Evolutionary conservation across 2,113 vertebrate genomes (phyloP), one percentile per base, ranked within the genome.

Genomic region (Noturus placidus): DNA sequence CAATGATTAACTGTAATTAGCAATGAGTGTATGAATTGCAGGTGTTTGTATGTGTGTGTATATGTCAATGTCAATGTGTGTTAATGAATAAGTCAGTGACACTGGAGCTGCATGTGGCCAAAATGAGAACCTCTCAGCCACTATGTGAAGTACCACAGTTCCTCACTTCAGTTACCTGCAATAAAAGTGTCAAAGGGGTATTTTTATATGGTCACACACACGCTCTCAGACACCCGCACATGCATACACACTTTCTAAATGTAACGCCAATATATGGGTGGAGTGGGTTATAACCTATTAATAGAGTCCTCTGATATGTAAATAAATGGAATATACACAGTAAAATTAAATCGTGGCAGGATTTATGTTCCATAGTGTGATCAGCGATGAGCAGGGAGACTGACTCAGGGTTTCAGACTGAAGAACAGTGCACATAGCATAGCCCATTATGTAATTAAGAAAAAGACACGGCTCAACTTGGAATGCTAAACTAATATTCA

Each of bases 151-250:
- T 87, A 72, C 85, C 89, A 90, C 92, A 93, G 94, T 93, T 95
- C 91, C 89, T 92, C 84, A 89, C 83, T 91, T 92, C 88, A 92
- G 90, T 93, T 91, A 94, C 92, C 93, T 93, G 93, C 92, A 92
- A 91, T 94, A 93, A 94, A 94, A 94, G 91, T 92, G 93, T 94
- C 93, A 94, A 86, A 87, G 90, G 88, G 0, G 83, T 86, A 79
- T 86, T 92, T 94, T 93, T 93, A 93, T 93, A 92, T 61, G 92
- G 88, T 92, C 93, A 92, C 93, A 92, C 92, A 92, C 89, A 88
- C 72, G 82, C 88, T 85, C 79, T 78, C 35, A 80, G n/a, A 74
- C 70, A 86, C 56, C 57, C 52, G 87, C 82, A 89, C 83, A 85
- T 33, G 63, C 17, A 76, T 56, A 22, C 5, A 74, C 50, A 38